A percentile compares a stretch with the other conserved stretches of the same genome.
Conservation (phyloP, 2,888 invertebrate genomes). For the Taphrorychus bicolor region DNA sequence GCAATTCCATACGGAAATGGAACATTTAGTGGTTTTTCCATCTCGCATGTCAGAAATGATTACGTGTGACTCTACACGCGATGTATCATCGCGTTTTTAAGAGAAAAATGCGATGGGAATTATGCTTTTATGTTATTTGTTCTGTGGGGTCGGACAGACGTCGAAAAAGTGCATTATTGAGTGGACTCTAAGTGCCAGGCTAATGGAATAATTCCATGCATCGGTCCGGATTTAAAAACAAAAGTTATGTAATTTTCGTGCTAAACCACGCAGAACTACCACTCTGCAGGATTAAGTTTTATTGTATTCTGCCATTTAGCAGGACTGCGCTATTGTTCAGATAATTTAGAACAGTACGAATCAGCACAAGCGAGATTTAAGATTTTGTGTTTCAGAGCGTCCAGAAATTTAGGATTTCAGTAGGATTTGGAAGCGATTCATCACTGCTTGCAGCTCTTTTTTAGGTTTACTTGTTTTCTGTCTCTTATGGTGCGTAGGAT, state of each 20-base stretch:
- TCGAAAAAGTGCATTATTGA: conserved; percentile 1
- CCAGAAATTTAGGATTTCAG: too few relatives aligned
- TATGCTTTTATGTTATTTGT: conserved; percentile 27
- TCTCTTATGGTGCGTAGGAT: too few relatives aligned
- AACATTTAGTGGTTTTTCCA: conserved; percentile 29
- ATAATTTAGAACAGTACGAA: too few relatives aligned
- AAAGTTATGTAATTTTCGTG: neutral
- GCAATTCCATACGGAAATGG: conserved; percentile 31
- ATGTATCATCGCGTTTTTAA: conserved; percentile 29
- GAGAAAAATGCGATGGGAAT: conserved; percentile 23
- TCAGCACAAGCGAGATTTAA: too few relatives aligned
- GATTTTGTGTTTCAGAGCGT: too few relatives aligned
- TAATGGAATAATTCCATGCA: neutral
- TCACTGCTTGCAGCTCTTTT: too few relatives aligned
- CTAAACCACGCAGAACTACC: neutral
- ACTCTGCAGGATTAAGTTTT: neutral
- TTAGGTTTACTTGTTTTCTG: too few relatives aligned
- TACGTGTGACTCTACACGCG: conserved; percentile 35
- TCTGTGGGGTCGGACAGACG: neutral
- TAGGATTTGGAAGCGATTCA: too few relatives aligned
- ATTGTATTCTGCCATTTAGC: neutral
- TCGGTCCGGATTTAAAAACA: neutral
- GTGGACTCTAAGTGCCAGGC: neutral
- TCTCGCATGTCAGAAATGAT: conserved; percentile 35
- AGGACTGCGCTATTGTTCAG: neutral